Percentiles rank a stretch among this genome's conserved stretches.
phyloP scores from a whole-genome alignment of 2,113 vertebrate genomes.

The Dryoscopus gambensis region DNA sequence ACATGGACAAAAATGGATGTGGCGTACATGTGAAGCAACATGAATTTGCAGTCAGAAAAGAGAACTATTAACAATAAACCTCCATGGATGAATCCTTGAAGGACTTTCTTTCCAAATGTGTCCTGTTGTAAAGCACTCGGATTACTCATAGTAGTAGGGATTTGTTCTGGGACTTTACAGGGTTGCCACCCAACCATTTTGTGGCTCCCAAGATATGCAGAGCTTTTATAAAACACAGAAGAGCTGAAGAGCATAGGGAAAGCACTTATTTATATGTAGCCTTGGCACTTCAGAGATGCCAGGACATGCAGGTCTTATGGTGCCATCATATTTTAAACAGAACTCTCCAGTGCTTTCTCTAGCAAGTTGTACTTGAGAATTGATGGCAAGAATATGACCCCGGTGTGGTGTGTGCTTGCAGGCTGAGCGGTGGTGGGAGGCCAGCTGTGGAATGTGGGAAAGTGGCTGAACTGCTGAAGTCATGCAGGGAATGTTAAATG shows the following conservation, averaged over 20 bases:
- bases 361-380: slow-evolving; percentile 16
- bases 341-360: not conserved
- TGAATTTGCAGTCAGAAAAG: not conserved
- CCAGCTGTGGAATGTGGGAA: slow-evolving; percentile 70
- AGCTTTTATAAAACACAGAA: not conserved
- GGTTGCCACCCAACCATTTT: slow-evolving; percentile 50
- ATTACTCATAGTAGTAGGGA: slow-evolving; percentile 32
- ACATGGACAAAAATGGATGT: not conserved
- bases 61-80: not conserved
- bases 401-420: not conserved
- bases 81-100: not conserved
- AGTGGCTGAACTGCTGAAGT: slow-evolving; percentile 57
- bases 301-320: not conserved
- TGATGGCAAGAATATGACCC: slow-evolving; percentile 43
- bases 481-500: slow-evolving; percentile 69
- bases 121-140: not conserved
- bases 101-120: not conserved
- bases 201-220: slow-evolving; percentile 26
- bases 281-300: not conserved
- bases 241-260: not conserved
- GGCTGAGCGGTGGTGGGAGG: slow-evolving; percentile 50
- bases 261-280: not conserved
- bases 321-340: not conserved
- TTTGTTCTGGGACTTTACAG: slow-evolving; percentile 31
- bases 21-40: not conserved